Evolutionary conservation across 2,888 invertebrate species (phyloP), one percentile per base, ranked within the genome.

Genomic region (Sclerodermus sp.): DNA sequence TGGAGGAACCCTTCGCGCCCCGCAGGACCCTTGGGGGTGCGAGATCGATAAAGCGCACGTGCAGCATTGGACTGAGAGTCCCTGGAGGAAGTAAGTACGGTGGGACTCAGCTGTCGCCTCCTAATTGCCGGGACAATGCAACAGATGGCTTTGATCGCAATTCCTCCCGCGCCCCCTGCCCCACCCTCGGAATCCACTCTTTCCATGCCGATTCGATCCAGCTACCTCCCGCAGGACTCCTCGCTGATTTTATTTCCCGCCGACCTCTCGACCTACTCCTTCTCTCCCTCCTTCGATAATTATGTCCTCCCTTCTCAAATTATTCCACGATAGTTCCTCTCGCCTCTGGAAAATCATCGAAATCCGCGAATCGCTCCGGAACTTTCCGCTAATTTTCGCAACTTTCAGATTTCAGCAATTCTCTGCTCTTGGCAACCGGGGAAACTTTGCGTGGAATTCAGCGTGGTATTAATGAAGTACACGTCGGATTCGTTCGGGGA

Each of bases 61-160:
- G 70, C 61, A 66, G 56, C 63, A 62, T 65, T 57, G 58, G 68
- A 64, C 70, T 72, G 76, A 74, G 75, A 71, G 65, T 67, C 73
- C 60, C 72, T 74, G 74, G 47, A 67, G 70, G 68, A 73, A 74
- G 73, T 73, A 75, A 75, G 75, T 74, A 71, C 70, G 69, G 65
- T 65, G 73, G 68, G 71, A 74, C 76, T 77, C 77, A 77, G 77
- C 77, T 77, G 77, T 77, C 77, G 76, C 76, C 74, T 76, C 76
- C 76, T 77, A 77, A 77, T 77, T 77, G 77, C 76, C 72, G 74
- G 76, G 77, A 77, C 77, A 77, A 77, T 76, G 77, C 77, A 77
- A 77, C 77, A 77, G 77, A 77, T 77, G 77, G 76, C 74, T 77
- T 77, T 77, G 77, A 77, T 77, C 77, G 76, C 76, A 69, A 76